Percentiles rank a stretch among this genome's conserved stretches.
Evolutionary conservation across 1,140 invertebrate species (phyloP).

Genomic region (Conus betulinus): DNA sequence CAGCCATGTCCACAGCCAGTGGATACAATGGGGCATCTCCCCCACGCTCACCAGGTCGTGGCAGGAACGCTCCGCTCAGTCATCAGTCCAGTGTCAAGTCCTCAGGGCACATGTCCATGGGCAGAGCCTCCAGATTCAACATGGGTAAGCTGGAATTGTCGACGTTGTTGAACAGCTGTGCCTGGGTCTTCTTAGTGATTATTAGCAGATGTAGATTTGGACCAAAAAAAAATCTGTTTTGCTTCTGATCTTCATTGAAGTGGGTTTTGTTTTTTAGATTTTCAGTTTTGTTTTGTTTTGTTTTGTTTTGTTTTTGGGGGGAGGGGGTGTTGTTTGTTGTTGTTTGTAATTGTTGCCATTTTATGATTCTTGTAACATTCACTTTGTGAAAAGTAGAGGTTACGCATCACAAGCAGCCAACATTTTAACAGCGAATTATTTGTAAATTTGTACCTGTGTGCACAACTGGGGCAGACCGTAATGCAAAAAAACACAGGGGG

Average conservation of each 20-base stretch:
- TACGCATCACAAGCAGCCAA: too few relatives aligned
- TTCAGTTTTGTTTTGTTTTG: too few relatives aligned
- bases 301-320: too few relatives aligned
- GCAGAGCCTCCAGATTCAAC: constrained; percentile 21
- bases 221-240: neutral
- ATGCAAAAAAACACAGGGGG: too few relatives aligned
- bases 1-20: constrained; percentile 31
- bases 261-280: too few relatives aligned
- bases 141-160: neutral
- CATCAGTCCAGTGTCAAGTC: constrained; percentile 23
- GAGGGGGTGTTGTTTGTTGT: too few relatives aligned
- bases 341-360: too few relatives aligned
- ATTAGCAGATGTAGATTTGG: neutral
- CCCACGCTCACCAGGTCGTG: constrained; percentile 14
- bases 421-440: too few relatives aligned
- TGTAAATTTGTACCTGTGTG: too few relatives aligned
- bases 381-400: too few relatives aligned
- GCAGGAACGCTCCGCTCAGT: neutral
- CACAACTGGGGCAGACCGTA: too few relatives aligned
- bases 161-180: neutral
- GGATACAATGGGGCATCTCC: constrained; percentile 1
- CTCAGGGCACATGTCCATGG: constrained; percentile 37
- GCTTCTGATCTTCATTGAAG: neutral
- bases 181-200: constrained; percentile 4
- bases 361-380: too few relatives aligned